phyloP scores from a whole-genome alignment of 2,888 invertebrate genomes.

The Pollenia labialis region DNA sequence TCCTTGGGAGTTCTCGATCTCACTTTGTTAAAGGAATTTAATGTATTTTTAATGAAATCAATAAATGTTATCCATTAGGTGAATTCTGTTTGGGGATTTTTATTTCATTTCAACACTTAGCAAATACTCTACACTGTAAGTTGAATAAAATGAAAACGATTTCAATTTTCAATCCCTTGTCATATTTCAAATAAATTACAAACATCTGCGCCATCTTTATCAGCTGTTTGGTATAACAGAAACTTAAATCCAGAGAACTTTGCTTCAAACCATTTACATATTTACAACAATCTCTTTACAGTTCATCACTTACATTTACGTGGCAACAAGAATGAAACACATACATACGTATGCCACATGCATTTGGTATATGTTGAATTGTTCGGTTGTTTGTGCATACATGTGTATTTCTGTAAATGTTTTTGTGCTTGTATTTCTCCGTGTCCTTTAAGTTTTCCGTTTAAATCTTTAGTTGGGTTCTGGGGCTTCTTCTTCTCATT shows the following conservation, averaged over 20 bases:
- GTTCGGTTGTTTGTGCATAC: neutral
- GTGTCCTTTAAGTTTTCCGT: conserved; percentile 21
- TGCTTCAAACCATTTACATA: conserved; percentile 19
- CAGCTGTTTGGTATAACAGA: conserved; percentile 27
- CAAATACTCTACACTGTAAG: neutral
- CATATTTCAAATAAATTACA: conserved; percentile 9
- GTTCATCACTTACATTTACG: conserved; percentile 42
- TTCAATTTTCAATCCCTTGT: neutral
- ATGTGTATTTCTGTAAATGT: neutral
- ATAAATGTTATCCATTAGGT: neutral
- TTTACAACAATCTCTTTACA: conserved; percentile 39
- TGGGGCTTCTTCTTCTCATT: neutral
- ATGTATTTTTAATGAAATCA: neutral
- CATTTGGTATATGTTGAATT: neutral
- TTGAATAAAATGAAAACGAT: neutral
- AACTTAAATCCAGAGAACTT: conserved; percentile 9
- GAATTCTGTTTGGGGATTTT: neutral
- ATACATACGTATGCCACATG: neutral
- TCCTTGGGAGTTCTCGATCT: neutral
- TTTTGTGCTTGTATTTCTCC: neutral
- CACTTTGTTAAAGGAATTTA: neutral
- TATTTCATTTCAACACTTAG: neutral
- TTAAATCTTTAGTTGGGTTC: conserved; percentile 36
- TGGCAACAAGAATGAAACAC: neutral
- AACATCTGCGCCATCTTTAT: conserved; percentile 12